phyloP scores from a whole-genome alignment of 2,888 invertebrate genomes.

The Drosophila flavopinicola region DNA sequence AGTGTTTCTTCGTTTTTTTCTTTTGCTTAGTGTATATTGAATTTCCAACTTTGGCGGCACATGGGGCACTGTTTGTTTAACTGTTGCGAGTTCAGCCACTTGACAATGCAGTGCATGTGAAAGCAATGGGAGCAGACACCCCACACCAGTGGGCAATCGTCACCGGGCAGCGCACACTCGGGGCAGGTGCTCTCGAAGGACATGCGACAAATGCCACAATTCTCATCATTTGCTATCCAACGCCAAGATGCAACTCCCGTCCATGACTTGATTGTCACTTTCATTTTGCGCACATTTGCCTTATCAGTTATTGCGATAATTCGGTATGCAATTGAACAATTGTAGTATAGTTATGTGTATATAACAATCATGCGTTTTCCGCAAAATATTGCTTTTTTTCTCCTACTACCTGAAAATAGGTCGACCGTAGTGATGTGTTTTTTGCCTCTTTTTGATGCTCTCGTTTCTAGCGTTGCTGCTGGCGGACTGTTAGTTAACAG shows the following conservation, averaged over 20 bases:
- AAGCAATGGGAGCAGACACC: slow-evolving; percentile 99
- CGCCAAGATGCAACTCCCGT: slow-evolving; percentile 98
- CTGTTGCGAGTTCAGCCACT: slow-evolving; percentile 98
- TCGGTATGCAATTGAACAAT: slow-evolving; percentile 30
- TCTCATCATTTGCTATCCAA: slow-evolving; percentile 99
- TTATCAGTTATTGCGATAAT: slow-evolving; percentile 42
- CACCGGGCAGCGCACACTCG: slow-evolving; percentile 98
- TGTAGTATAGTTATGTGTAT: too few species aligned
- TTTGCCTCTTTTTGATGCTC: slow-evolving; percentile 17
- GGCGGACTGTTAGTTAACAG: slow-evolving; percentile 9
- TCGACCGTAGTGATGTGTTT: slow-evolving; percentile 60
- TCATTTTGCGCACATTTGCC: slow-evolving; percentile 81
- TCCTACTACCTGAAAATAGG: slow-evolving; percentile 68
- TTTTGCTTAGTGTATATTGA: slow-evolving; percentile 89
- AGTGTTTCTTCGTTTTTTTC: slow-evolving; percentile 27
- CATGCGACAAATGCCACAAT: slow-evolving; percentile 99
- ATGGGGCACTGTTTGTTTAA: slow-evolving; percentile 95
- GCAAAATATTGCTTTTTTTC: slow-evolving; percentile 68
- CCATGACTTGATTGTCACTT: slow-evolving; percentile 87
- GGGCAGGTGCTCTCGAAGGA: slow-evolving; percentile 99
- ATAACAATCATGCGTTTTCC: slow-evolving; percentile 37
- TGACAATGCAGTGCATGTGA: slow-evolving; percentile 99
- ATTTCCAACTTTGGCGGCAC: slow-evolving; percentile 99
- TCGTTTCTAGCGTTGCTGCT: slow-evolving; percentile 13
- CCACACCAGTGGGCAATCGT: slow-evolving; percentile 99